phyloP scores from a whole-genome alignment of 2,888 invertebrate species.

The Drosophila rellima region DNA sequence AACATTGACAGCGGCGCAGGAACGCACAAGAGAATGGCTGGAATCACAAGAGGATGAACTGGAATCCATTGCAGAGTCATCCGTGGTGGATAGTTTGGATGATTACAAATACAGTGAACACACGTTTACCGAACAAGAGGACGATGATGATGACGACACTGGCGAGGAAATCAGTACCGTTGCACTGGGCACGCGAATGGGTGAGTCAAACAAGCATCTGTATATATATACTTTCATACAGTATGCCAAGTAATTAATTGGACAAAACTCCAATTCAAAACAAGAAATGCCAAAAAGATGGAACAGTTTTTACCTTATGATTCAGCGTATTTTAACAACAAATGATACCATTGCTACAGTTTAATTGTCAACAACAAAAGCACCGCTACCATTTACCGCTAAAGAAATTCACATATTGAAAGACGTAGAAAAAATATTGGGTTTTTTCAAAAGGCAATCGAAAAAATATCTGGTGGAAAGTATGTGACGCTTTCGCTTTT shows the following conservation, averaged over 20 bases:
- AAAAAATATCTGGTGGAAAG: conserved; percentile 4
- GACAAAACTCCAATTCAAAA: too few relatives aligned
- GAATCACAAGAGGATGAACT: conserved; percentile 57
- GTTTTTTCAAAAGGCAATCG: not conserved
- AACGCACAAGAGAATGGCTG: conserved; percentile 67
- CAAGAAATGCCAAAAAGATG: too few relatives aligned
- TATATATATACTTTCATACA: not conserved
- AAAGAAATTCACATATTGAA: too few relatives aligned
- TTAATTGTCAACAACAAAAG: too few relatives aligned
- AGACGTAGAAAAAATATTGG: conserved; percentile 6
- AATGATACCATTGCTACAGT: too few relatives aligned
- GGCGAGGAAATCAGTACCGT: conserved; percentile 62
- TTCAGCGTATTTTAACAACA: too few relatives aligned
- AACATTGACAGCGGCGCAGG: conserved; percentile 44
- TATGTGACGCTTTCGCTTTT: not conserved
- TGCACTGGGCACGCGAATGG: conserved; percentile 62
- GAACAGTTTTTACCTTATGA: too few relatives aligned
- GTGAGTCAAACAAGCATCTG: conserved; percentile 42
- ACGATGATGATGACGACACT: conserved; percentile 32
- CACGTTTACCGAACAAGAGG: conserved; percentile 49
- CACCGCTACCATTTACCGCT: too few relatives aligned
- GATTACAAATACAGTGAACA: conserved; percentile 67
- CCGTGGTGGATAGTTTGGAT: conserved; percentile 72
- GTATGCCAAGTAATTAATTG: not conserved
- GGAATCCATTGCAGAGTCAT: conserved; percentile 77